A percentile compares a stretch with the other conserved stretches of the same genome.
phyloP scores from a whole-genome alignment of 2,113 vertebrate genomes.

The Upupa epops region DNA sequence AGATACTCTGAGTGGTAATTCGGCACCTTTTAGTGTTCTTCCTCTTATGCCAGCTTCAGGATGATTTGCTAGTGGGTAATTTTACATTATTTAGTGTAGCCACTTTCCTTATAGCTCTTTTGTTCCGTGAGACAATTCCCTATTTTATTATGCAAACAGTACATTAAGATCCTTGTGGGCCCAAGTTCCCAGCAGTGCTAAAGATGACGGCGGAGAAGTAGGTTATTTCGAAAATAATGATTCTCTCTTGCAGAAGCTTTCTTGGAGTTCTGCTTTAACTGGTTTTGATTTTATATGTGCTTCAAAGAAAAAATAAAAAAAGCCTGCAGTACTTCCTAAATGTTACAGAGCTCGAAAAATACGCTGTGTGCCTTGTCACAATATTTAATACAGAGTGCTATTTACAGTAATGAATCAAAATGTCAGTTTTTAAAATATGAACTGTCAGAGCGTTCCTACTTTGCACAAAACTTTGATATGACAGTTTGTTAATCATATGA shows the following conservation, averaged over 20 bases:
- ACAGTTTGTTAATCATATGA: conserved; percentile 82
- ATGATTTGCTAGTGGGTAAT: conserved; percentile 32
- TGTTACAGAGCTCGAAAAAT: conserved; percentile 63
- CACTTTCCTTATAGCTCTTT: conserved; percentile 50
- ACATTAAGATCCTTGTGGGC: conserved; percentile 54
- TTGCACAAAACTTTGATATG: conserved; percentile 78
- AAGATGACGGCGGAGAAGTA: conserved; percentile 2
- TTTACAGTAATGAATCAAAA: conserved; percentile 85
- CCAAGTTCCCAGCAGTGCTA: conserved; percentile 46
- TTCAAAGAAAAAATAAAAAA: neutral
- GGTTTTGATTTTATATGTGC: conserved; percentile 23
- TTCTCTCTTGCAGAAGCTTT: conserved; percentile 43
- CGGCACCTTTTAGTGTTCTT: conserved; percentile 18
- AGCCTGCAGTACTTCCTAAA: conserved; percentile 54
- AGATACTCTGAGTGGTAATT: conserved; percentile 8
- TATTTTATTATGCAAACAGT: conserved; percentile 62
- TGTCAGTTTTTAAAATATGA: conserved; percentile 84
- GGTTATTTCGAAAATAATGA: conserved; percentile 59
- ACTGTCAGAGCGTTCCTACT: conserved; percentile 80
- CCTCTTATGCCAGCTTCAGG: neutral
- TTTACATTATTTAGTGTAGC: conserved; percentile 58
- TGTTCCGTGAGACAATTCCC: conserved; percentile 52
- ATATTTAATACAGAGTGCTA: conserved; percentile 80
- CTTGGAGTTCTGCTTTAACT: conserved; percentile 45
- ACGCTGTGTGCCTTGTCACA: conserved; percentile 77